Evolutionary conservation across 92 coral and sea anemone species (phyloP).

Genomic region (Zoanthus sociatus): DNA sequence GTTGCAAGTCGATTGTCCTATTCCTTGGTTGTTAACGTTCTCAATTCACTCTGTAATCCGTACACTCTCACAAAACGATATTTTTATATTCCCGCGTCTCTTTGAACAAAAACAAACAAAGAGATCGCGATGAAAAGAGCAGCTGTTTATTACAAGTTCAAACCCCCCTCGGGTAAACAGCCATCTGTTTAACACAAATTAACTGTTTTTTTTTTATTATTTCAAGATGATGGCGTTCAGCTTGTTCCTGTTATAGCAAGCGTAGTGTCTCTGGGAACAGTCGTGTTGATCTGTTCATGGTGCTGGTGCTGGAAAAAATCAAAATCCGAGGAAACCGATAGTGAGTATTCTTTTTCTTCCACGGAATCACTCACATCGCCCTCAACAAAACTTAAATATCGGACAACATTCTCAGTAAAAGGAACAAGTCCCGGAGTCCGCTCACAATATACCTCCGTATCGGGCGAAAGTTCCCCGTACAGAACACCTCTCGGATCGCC

Average conservation of each 20-base stretch:
- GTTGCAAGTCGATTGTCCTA: constrained; percentile 7
- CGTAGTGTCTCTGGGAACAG: constrained; percentile 77
- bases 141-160: constrained; percentile 3
- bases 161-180: constrained; percentile 1
- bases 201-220: neutral
- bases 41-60: neutral
- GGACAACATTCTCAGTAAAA: neutral
- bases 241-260: constrained; percentile 80
- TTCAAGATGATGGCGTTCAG: constrained; percentile 43
- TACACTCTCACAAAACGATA: neutral
- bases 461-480: constrained; percentile 62
- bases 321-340: constrained; percentile 56
- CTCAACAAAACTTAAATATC: constrained; percentile 14
- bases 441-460: constrained; percentile 48
- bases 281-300: constrained; percentile 89
- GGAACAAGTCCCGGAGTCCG: constrained; percentile 6
- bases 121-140: neutral
- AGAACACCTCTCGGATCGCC: constrained; percentile 57
- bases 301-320: constrained; percentile 80
- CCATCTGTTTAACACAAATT: constrained; percentile 3
- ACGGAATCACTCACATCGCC: constrained; percentile 63
- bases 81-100: constrained; percentile 1
- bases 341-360: constrained; percentile 68
- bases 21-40: neutral
- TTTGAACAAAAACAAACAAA: constrained; percentile 3